Evolutionary conservation across 2,888 invertebrate genomes (phyloP), one percentile per base, ranked within the genome.

Genomic region (Sisyra terminalis): DNA sequence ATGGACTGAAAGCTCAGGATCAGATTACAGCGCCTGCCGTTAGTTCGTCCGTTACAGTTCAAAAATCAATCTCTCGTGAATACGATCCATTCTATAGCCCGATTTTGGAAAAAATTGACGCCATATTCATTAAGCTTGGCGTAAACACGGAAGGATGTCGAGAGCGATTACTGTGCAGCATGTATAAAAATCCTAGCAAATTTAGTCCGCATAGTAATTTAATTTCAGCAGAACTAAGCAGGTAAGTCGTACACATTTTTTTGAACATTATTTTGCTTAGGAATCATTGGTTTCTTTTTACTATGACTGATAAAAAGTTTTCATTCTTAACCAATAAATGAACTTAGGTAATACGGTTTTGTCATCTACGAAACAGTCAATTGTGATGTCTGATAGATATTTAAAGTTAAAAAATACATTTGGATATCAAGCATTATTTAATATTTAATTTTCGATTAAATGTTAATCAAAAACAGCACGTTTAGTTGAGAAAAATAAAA

Each of bases 181-280:
- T 88, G 69, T 89, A 89, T 64, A 81, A 78, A 54, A 83, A 83
- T 56, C 89, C 88, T 0, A 68, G 72, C 48, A 75, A 75, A 51
- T 88, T 81, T 53, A 78, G 85, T 46, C 89, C 88, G 0, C 83
- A 85, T 57, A 88, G 88, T 57, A 89, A 89, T 61, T 70, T 87
- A 46, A 73, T 89, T 42, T 88, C 88, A 13, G 82, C 82, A 34
- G 87, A 88, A 58, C 67, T 89, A 37, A 88, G 88, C 73, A 84
- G 88, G 89, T 88, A 60, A 71, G 76, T 68, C n/a, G n/a, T 38
- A 39, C 11, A 37, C 29, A 15, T 17, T 13, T n/a, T 36, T n/a
- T n/a, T n/a, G n/a, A n/a, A n/a, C n/a, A n/a, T n/a, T n/a, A n/a
- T n/a, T n/a, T n/a, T n/a, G n/a, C n/a, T n/a, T n/a, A n/a, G n/a